Percentiles rank a stretch among this genome's conserved stretches.
Evolutionary conservation across 2,113 vertebrate species (phyloP).

Genomic region (Corythornis madagascariensis): DNA sequence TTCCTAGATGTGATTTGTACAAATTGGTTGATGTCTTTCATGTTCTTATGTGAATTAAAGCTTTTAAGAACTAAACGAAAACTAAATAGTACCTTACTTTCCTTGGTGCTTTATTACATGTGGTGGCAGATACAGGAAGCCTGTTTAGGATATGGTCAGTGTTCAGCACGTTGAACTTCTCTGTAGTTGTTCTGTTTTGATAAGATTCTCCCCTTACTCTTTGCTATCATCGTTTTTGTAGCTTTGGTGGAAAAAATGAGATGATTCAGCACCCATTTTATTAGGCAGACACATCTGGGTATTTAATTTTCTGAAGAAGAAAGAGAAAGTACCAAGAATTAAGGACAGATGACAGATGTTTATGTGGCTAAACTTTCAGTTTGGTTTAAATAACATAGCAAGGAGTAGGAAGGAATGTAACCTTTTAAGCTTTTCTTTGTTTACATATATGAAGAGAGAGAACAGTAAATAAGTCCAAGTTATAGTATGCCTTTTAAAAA

Average conservation of each 20-base stretch:
- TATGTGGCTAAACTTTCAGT: background rate
- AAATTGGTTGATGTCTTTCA: background rate
- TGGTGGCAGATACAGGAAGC: background rate
- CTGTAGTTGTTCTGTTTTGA: background rate
- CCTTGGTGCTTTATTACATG: background rate
- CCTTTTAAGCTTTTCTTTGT: constrained; percentile 52
- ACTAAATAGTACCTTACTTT: background rate
- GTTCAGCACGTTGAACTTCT: background rate
- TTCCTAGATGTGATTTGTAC: background rate
- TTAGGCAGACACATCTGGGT: constrained; percentile 36
- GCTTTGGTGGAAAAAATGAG: constrained; percentile 21
- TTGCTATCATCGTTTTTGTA: constrained; percentile 35
- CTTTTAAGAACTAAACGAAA: background rate
- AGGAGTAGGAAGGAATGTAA: constrained; percentile 55
- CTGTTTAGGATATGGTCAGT: background rate
- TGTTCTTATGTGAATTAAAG: background rate
- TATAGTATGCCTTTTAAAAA: constrained; percentile 16
- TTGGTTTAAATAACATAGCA: constrained; percentile 20
- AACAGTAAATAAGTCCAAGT: constrained; percentile 12
- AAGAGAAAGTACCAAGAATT: constrained; percentile 31
- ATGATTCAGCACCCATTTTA: constrained; percentile 3
- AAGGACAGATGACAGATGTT: constrained; percentile 37
- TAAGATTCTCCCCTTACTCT: background rate
- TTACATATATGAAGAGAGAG: constrained; percentile 23
- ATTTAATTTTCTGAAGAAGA: constrained; percentile 54